phyloP scores from a whole-genome alignment of 2,113 vertebrate genomes.

The Pholis gunnellus region DNA sequence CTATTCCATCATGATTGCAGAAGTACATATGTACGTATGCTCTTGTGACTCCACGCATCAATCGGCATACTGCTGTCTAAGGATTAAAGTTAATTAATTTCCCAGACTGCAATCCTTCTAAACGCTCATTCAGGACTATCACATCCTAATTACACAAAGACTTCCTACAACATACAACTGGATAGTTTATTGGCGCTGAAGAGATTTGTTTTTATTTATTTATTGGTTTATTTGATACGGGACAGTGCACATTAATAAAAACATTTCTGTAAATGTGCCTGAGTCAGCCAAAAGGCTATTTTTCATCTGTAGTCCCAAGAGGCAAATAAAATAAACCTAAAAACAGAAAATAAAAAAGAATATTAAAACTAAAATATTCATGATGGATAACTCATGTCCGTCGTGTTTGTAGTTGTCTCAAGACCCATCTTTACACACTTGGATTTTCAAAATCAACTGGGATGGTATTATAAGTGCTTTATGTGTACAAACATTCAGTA shows the following conservation, averaged over 20 bases:
- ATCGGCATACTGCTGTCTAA: constrained; percentile 33
- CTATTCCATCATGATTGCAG: constrained; percentile 53
- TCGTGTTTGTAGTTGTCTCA: constrained; percentile 16
- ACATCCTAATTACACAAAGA: constrained; percentile 1
- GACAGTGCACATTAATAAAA: too few relatives aligned
- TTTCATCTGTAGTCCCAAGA: too few relatives aligned
- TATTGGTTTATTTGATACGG: too few relatives aligned
- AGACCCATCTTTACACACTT: constrained; percentile 5
- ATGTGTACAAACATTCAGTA: neutral
- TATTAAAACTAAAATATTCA: constrained; percentile 2
- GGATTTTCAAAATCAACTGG: constrained; percentile 6
- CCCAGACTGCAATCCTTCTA: constrained; percentile 26
- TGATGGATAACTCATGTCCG: neutral
- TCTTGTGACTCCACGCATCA: constrained; percentile 34
- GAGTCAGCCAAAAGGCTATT: too few relatives aligned
- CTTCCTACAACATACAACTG: neutral
- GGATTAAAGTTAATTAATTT: constrained; percentile 46
- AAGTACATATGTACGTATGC: constrained; percentile 36
- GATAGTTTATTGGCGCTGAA: neutral
- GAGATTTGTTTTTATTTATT: constrained; percentile 18
- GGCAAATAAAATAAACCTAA: too few relatives aligned
- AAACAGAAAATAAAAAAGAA: neutral
- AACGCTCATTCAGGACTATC: constrained; percentile 12
- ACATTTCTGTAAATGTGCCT: too few relatives aligned
- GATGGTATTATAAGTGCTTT: constrained; percentile 8